A percentile compares a stretch with the other conserved stretches of the same genome.
phyloP scores from a whole-genome alignment of 2,888 invertebrate species.

The Ophonus ardosiacus region DNA sequence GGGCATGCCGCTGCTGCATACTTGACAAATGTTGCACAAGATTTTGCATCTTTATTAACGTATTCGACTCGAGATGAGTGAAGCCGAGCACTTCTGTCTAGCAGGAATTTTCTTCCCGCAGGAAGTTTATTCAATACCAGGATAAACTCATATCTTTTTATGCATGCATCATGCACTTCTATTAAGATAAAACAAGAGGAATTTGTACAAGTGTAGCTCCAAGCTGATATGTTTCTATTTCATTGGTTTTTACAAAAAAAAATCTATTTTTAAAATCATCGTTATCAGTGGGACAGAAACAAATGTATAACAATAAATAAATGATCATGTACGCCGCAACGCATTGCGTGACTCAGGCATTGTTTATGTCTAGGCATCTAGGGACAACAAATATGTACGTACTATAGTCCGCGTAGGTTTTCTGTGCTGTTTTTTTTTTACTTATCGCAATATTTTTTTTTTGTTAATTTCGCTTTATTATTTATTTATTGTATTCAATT shows the following conservation, averaged over 20 bases:
- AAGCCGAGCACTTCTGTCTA: conserved; percentile 5
- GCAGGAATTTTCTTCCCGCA: conserved; percentile 8
- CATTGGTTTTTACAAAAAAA: neutral
- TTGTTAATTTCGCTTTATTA: too few relatives aligned
- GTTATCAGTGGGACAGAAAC: too few relatives aligned
- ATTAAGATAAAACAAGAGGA: conserved; percentile 2
- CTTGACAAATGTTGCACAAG: conserved; percentile 61
- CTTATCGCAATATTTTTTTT: too few relatives aligned
- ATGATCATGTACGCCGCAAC: too few relatives aligned
- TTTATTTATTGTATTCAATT: too few relatives aligned
- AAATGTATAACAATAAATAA: too few relatives aligned
- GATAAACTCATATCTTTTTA: conserved; percentile 33
- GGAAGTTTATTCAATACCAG: conserved; percentile 9
- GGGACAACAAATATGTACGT: too few relatives aligned
- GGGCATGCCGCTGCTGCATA: conserved; percentile 50
- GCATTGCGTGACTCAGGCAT: too few relatives aligned
- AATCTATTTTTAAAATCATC: too few relatives aligned
- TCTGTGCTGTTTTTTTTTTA: too few relatives aligned
- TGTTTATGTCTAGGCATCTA: too few relatives aligned
- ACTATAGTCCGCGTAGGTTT: too few relatives aligned
- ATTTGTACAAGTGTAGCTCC: neutral
- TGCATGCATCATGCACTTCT: conserved; percentile 9
- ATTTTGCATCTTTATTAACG: conserved; percentile 59
- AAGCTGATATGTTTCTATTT: neutral
- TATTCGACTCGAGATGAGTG: conserved; percentile 36